Evolutionary conservation across 2,113 vertebrate genomes (phyloP).

Genomic region (Petaurus breviceps): DNA sequence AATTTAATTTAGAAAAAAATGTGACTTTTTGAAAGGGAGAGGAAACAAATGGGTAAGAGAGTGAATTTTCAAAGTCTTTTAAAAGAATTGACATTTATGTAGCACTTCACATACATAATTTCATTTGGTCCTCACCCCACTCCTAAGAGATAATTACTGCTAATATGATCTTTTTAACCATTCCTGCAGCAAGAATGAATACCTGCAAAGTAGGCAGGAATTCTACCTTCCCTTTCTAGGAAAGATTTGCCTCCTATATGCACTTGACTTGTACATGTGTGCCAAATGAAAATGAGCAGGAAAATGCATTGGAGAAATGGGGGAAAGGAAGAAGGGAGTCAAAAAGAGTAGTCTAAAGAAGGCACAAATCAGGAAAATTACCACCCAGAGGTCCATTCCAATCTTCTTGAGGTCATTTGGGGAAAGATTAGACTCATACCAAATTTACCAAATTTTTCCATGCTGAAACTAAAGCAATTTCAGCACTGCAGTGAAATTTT

Average conservation of each 20-base stretch:
- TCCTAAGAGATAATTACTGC: not conserved
- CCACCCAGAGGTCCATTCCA: not conserved
- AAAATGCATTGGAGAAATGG: not conserved
- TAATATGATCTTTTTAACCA: not conserved
- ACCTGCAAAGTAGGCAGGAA: not conserved
- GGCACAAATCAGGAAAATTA: not conserved
- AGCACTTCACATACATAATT: not conserved
- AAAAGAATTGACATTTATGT: slow-evolving; percentile 7
- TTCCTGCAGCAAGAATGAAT: not conserved
- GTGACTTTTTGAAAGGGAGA: not conserved
- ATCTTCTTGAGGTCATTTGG: not conserved
- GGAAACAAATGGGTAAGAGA: not conserved
- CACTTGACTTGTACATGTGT: not conserved
- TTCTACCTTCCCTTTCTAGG: not conserved
- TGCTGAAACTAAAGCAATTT: not conserved
- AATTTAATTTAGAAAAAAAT: slow-evolving; percentile 4
- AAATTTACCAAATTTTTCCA: not conserved
- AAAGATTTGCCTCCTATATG: not conserved
- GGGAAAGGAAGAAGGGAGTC: not conserved
- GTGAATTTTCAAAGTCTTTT: slow-evolving; percentile 20
- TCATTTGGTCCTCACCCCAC: not conserved
- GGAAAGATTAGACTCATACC: not conserved
- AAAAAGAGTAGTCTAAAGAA: not conserved
- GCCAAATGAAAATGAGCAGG: not conserved
- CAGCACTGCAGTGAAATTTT: not conserved